These are phyloP conservation scores for Leiothrix lutea DNA, from an alignment of 2,113 vertebrate species.

Conservation along the genomic window DNA sequence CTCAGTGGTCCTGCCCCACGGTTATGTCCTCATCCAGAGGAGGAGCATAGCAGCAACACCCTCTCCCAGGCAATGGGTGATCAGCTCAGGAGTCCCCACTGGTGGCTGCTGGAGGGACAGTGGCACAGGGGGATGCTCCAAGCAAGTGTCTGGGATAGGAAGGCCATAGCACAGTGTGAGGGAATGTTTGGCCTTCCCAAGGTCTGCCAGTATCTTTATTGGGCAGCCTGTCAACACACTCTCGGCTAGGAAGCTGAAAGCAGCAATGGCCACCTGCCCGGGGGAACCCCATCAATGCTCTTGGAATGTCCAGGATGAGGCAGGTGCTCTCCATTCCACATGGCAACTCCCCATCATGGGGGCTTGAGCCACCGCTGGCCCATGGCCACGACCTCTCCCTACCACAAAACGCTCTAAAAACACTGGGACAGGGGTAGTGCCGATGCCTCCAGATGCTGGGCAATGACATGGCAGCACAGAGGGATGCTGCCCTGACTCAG, in stretches of 20 bases:
- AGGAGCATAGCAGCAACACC: background rate
- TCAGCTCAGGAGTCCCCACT: fast-evolving
- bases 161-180: fast-evolving
- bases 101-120: background rate
- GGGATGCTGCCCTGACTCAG: background rate
- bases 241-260: fast-evolving
- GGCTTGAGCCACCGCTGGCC: background rate
- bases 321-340: fast-evolving
- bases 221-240: fast-evolving
- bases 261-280: fast-evolving
- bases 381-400: fast-evolving
- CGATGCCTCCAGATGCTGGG: background rate
- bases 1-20: fast-evolving
- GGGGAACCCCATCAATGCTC: background rate
- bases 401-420: fast-evolving
- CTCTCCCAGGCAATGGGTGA: background rate
- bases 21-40: background rate
- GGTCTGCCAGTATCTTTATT: fast-evolving
- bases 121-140: background rate
- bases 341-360: fast-evolving
- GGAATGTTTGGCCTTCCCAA: background rate
- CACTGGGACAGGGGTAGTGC: fast-evolving
- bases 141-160: background rate
- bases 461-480: background rate
- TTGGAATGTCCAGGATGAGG: background rate